Conservation (phyloP, 1,140 invertebrate genomes). For the Drosophila ohnishii region DNA sequence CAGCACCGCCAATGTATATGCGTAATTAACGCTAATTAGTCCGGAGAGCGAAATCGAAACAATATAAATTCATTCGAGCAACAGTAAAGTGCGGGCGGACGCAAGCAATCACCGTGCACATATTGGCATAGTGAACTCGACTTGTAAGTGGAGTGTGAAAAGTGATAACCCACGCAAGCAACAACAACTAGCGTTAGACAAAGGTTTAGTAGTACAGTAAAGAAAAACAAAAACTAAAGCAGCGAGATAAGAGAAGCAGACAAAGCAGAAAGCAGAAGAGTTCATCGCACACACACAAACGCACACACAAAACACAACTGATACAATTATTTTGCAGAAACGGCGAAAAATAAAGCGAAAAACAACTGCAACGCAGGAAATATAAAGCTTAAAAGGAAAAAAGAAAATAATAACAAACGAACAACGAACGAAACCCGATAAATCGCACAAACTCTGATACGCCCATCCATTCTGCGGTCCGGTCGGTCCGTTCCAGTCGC, state of each 20-base stretch:
- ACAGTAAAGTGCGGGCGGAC: slow-evolving; percentile 57
- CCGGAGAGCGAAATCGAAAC: slow-evolving; percentile 61
- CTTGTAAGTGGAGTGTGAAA: slow-evolving; percentile 63
- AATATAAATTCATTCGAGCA: slow-evolving; percentile 62
- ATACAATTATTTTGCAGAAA: slow-evolving; percentile 64
- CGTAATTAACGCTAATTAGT: slow-evolving; percentile 61
- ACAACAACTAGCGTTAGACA: slow-evolving; percentile 57
- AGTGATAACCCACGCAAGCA: slow-evolving; percentile 52
- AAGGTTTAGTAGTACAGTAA: slow-evolving; percentile 67
- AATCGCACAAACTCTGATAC: slow-evolving; percentile 35
- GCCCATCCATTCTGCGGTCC: slow-evolving; percentile 46
- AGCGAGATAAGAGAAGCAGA: slow-evolving; percentile 64
- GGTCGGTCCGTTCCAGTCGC: slow-evolving; percentile 4
- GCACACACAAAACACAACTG: slow-evolving; percentile 14
- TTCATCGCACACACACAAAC: slow-evolving; percentile 24
- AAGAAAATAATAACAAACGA: slow-evolving; percentile 20
- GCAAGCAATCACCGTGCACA: slow-evolving; percentile 11
- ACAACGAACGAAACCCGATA: slow-evolving; percentile 46
- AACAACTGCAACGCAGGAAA: slow-evolving; percentile 46
- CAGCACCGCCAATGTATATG: slow-evolving; percentile 30
- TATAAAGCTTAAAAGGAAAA: slow-evolving; percentile 10
- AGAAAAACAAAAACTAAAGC: slow-evolving; percentile 52
- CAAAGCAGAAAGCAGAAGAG: slow-evolving; percentile 66
- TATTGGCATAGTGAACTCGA: slow-evolving; percentile 29
- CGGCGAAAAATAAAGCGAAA: slow-evolving; percentile 30